Conservation (phyloP, 2,797 vertebrate genomes). For the Tarsius wallacei region DNA sequence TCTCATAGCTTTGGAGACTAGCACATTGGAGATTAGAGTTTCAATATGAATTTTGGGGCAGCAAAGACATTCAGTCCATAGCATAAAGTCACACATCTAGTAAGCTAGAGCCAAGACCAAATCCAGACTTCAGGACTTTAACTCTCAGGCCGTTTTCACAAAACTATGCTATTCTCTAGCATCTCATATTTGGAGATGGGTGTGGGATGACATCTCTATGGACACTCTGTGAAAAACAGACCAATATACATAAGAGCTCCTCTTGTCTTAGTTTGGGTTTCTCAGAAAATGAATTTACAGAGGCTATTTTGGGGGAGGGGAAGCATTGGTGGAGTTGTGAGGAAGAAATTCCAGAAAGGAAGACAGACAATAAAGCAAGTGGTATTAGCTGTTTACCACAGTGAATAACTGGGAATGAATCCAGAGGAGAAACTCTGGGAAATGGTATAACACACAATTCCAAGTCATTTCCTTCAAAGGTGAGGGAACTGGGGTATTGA, state of each 20-base stretch:
- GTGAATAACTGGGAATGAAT: not conserved
- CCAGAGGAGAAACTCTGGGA: not conserved
- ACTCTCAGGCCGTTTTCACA: not conserved
- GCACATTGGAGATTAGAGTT: not conserved
- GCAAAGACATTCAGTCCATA: not conserved
- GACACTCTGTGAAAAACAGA: not conserved
- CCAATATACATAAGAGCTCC: fast-evolving
- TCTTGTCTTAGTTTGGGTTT: not conserved
- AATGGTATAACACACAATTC: not conserved
- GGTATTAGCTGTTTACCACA: not conserved
- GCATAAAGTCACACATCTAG: not conserved
- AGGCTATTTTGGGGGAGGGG: not conserved
- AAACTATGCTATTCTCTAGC: not conserved
- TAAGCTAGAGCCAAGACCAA: not conserved
- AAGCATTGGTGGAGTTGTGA: not conserved
- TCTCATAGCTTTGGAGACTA: not conserved
- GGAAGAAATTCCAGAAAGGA: not conserved
- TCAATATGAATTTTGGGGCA: not conserved
- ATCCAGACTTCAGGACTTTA: not conserved
- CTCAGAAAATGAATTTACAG: not conserved
- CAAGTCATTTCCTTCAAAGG: not conserved
- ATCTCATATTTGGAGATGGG: not conserved
- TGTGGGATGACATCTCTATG: not conserved
- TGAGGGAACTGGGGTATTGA: not conserved
- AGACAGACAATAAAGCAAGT: not conserved